Evolutionary conservation across 2,888 invertebrate genomes (phyloP).

Genomic region (Nephrotoma guestfalica): DNA sequence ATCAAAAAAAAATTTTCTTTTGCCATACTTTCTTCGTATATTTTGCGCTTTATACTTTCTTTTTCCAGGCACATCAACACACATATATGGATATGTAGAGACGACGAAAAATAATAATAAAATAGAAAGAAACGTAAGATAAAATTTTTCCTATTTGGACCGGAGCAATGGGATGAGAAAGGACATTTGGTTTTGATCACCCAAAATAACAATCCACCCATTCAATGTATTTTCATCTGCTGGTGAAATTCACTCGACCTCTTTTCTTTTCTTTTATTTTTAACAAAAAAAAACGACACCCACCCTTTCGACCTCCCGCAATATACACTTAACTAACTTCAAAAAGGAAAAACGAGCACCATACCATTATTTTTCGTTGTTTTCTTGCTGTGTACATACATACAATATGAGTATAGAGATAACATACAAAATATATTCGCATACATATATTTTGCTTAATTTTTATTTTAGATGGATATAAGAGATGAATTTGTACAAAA

Average conservation of each 20-base stretch:
- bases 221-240: slow-evolving; percentile 5
- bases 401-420: not conserved
- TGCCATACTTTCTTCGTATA: not conserved
- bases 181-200: slow-evolving; percentile 3
- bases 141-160: not conserved
- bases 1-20: not conserved
- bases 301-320: not conserved
- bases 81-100: not conserved
- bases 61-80: not conserved
- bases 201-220: slow-evolving; percentile 4
- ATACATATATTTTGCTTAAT: not conserved
- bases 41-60: not conserved
- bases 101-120: slow-evolving; percentile 1
- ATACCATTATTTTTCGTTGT: not conserved
- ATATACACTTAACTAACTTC: not conserved
- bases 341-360: not conserved
- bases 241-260: slow-evolving; percentile 5
- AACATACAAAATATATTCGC: not conserved
- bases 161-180: slow-evolving; percentile 2
- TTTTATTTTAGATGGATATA: not conserved
- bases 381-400: not conserved
- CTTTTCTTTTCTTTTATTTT: slow-evolving; percentile 1
- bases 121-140: slow-evolving; percentile 3
- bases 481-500: not conserved
- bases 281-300: not conserved